Evolutionary conservation across 2,113 vertebrate genomes (phyloP).

Genomic region (Peucedramus taeniatus): DNA sequence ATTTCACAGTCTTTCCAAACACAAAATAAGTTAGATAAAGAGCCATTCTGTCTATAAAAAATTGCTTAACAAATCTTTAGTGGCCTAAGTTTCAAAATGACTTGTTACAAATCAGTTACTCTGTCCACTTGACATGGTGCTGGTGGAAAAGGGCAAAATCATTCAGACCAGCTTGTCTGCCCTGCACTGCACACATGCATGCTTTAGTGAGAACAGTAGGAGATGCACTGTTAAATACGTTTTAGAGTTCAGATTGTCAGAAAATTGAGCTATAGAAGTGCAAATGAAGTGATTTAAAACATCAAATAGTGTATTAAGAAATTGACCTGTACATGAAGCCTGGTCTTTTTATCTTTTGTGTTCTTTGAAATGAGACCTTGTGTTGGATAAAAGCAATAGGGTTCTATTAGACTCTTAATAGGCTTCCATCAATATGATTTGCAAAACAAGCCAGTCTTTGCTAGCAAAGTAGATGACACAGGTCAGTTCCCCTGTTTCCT

Average conservation of each 20-base stretch:
- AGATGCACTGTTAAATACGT: not conserved
- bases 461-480: not conserved
- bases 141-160: not conserved
- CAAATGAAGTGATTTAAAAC: not conserved
- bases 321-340: not conserved
- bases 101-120: not conserved
- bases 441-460: not conserved
- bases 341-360: not conserved
- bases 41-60: not conserved
- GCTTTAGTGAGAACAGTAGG: not conserved
- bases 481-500: fast-evolving
- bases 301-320: not conserved
- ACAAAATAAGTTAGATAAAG: not conserved
- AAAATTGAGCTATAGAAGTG: not conserved
- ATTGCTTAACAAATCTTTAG: not conserved
- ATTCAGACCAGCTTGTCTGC: not conserved
- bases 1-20: not conserved
- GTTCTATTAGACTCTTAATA: not conserved
- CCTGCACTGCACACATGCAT: fast-evolving
- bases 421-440: not conserved
- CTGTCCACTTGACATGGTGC: not conserved
- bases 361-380: not conserved
- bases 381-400: not conserved
- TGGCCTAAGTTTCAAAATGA: not conserved
- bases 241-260: not conserved